phyloP scores from a whole-genome alignment of 2,113 vertebrate genomes.

The Apistogramma diplotaenia region DNA sequence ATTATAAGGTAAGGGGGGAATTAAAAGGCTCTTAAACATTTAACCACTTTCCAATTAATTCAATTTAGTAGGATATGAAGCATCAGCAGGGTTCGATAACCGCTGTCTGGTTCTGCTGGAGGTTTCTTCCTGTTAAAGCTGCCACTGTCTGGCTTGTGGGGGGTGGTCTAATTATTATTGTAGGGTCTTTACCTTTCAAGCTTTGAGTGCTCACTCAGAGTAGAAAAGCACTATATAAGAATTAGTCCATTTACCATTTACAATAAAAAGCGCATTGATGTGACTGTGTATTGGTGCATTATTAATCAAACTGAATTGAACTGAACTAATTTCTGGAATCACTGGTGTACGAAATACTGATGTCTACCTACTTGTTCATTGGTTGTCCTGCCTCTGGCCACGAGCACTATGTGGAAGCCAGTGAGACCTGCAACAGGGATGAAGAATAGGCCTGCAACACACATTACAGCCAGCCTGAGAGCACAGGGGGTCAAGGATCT shows the following conservation, averaged over 20 bases:
- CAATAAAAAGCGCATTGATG: background rate
- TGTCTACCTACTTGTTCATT: constrained; percentile 87
- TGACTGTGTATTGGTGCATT: background rate
- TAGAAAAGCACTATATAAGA: too few relatives aligned
- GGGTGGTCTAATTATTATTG: background rate
- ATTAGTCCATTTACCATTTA: too few relatives aligned
- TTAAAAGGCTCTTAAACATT: background rate
- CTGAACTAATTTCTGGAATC: background rate
- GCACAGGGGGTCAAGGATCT: constrained; percentile 54
- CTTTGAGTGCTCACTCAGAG: too few relatives aligned
- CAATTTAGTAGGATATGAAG: background rate
- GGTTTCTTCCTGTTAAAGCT: background rate
- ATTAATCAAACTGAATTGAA: background rate
- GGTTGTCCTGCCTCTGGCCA: constrained; percentile 93
- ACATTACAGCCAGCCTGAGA: constrained; percentile 93
- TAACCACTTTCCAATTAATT: background rate
- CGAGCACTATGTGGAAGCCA: constrained; percentile 94
- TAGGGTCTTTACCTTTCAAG: too few relatives aligned
- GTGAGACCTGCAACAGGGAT: constrained; percentile 95
- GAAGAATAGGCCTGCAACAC: constrained; percentile 94
- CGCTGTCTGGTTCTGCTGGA: too few relatives aligned
- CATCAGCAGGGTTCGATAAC: background rate
- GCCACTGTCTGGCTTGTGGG: background rate
- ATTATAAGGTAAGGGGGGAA: too few relatives aligned
- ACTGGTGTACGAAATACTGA: background rate